Conservation (phyloP, 2,888 invertebrate genomes). For the Callosobruchus maculatus region DNA sequence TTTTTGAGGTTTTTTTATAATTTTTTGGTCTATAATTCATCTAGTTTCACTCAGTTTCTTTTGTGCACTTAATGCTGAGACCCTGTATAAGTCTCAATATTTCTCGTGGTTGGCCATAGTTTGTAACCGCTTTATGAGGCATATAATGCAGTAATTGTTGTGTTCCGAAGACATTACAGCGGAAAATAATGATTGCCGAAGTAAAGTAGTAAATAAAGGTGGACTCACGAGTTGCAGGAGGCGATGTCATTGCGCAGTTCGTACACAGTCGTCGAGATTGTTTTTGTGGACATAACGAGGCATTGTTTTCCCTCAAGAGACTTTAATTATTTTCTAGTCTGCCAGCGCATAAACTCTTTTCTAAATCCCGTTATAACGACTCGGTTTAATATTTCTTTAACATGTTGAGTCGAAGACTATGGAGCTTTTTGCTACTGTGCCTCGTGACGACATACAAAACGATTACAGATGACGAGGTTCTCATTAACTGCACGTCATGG, state of each 20-base stretch:
- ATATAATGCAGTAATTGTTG: neutral
- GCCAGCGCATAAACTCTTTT: neutral
- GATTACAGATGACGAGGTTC: neutral
- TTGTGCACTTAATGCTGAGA: too few relatives aligned
- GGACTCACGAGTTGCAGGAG: neutral
- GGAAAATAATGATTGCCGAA: neutral
- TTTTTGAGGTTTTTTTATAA: too few relatives aligned
- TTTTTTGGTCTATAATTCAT: too few relatives aligned
- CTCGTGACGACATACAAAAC: neutral
- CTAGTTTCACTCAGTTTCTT: too few relatives aligned
- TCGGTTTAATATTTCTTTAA: neutral
- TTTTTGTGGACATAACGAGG: neutral
- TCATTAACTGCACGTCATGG: neutral
- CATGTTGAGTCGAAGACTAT: neutral
- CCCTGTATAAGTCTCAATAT: neutral
- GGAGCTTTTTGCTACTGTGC: neutral
- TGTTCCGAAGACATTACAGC: neutral
- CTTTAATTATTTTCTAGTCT: neutral
- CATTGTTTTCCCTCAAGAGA: neutral
- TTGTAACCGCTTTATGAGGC: neutral
- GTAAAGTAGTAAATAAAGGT: neutral
- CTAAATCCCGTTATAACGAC: neutral
- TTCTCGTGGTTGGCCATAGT: neutral
- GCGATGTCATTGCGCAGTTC: neutral
- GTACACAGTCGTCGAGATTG: neutral